Evolutionary conservation across 2,113 vertebrate genomes (phyloP).

Genomic region (Gnathonemus longibarbis): DNA sequence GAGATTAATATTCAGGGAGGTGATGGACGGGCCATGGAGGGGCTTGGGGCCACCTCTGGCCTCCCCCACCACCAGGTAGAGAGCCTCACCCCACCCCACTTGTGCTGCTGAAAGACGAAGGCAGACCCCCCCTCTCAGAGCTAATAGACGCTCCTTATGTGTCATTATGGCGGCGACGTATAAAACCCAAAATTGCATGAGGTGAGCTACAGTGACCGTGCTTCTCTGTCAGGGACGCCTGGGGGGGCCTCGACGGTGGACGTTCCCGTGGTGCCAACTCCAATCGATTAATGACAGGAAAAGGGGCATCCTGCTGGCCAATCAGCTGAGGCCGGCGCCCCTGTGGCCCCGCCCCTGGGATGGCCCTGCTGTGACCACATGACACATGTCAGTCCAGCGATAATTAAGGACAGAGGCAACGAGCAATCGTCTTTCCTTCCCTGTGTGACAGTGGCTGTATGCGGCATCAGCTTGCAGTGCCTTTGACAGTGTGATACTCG

Average conservation of each 20-base stretch:
- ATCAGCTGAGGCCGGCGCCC: neutral
- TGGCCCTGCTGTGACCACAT: neutral
- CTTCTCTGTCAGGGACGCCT: neutral
- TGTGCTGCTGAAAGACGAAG: neutral
- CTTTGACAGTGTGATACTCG: neutral
- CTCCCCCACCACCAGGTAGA: neutral
- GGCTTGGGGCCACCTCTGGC: neutral
- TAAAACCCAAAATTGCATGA: neutral
- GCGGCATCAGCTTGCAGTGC: neutral
- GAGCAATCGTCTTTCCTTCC: neutral
- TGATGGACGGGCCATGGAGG: neutral
- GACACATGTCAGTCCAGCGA: neutral
- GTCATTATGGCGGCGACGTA: no score
- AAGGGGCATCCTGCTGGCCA: neutral
- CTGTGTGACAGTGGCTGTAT: neutral
- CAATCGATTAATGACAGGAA: neutral
- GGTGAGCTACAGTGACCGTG: neutral
- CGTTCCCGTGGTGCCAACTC: neutral
- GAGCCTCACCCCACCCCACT: neutral
- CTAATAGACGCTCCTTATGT: neutral
- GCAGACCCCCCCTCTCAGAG: neutral
- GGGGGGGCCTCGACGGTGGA: neutral
- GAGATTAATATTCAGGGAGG: slow-evolving; percentile 1
- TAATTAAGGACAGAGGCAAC: neutral
- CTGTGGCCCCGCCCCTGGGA: neutral